phyloP scores from a whole-genome alignment of 2,888 invertebrate genomes.

The Andrena praecox region DNA sequence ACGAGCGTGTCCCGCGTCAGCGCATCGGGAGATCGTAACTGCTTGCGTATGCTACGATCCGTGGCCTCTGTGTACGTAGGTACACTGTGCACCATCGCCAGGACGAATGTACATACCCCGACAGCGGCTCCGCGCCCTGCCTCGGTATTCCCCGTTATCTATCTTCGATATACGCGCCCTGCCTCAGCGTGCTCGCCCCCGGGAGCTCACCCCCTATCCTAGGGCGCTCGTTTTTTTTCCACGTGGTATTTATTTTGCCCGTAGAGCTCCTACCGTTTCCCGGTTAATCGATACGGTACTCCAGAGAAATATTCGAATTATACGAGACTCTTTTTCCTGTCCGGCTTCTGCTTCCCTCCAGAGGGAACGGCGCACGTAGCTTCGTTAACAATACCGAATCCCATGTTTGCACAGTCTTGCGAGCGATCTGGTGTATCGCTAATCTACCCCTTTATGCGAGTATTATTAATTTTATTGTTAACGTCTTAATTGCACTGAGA shows the following conservation, averaged over 20 bases:
- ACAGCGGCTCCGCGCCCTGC: not conserved
- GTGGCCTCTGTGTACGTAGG: slow-evolving; percentile 16
- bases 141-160: slow-evolving; percentile 42
- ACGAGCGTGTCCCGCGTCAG: slow-evolving; percentile 17
- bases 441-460: too few relatives aligned
- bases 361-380: too few relatives aligned
- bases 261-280: slow-evolving; percentile 26
- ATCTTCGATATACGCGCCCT: slow-evolving; percentile 42
- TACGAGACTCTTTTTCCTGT: slow-evolving; percentile 8
- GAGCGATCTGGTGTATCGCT: too few relatives aligned
- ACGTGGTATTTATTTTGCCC: slow-evolving; percentile 34
- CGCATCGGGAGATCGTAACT: slow-evolving; percentile 35
- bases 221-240: slow-evolving; percentile 8
- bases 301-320: slow-evolving; percentile 42
- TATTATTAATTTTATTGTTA: too few relatives aligned
- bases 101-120: slow-evolving; percentile 18
- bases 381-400: too few relatives aligned
- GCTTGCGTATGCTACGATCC: slow-evolving; percentile 31
- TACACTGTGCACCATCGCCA: not conserved
- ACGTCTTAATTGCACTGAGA: too few relatives aligned
- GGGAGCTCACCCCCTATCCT: slow-evolving; percentile 10
- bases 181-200: not conserved
- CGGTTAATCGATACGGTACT: slow-evolving; percentile 48
- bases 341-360: not conserved
- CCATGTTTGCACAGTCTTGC: not conserved